Evolutionary conservation across 1,140 invertebrate species (phyloP).

Genomic region (Semibalanus balanoides): DNA sequence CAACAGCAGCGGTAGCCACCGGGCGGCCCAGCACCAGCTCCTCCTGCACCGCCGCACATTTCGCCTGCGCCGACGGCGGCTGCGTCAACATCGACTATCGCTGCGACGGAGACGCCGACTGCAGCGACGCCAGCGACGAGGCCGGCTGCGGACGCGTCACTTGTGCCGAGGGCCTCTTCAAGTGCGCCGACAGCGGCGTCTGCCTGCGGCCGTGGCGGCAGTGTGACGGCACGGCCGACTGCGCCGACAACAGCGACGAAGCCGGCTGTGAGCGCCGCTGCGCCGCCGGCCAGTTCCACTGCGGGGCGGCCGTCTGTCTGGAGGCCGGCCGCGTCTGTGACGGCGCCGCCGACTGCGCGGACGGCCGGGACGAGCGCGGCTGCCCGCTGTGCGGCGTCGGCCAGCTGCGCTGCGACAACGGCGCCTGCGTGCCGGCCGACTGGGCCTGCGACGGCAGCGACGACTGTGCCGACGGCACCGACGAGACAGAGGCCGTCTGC

Average conservation of each 20-base stretch:
- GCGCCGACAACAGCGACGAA: conserved; percentile 27
- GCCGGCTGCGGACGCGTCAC: conserved; percentile 23
- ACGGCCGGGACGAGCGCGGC: conserved; percentile 56
- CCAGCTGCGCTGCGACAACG: conserved; percentile 20
- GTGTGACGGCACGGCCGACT: conserved; percentile 67
- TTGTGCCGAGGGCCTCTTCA: conserved; percentile 49
- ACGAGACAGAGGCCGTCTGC: conserved; percentile 39
- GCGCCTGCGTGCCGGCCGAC: conserved; percentile 41
- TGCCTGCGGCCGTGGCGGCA: conserved; percentile 67
- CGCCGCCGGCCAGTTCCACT: conserved; percentile 32
- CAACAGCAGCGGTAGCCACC: too few relatives aligned
- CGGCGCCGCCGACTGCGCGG: conserved; percentile 63
- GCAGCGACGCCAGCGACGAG: conserved; percentile 72
- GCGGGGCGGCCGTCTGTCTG: conserved; percentile 48
- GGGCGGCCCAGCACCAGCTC: too few relatives aligned
- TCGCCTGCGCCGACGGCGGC: conserved; percentile 28
- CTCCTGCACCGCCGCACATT: conserved; percentile 12
- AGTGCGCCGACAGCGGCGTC: conserved; percentile 50
- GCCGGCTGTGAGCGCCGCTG: conserved; percentile 32
- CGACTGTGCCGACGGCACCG: conserved; percentile 72
- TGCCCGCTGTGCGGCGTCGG: not conserved
- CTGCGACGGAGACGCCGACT: conserved; percentile 69
- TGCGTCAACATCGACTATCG: conserved; percentile 51
- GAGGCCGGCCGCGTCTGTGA: conserved; percentile 62
- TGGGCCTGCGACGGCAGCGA: conserved; percentile 69